phyloP scores from a whole-genome alignment of 2,888 invertebrate genomes.

The Scaptomyza caliginosa region DNA sequence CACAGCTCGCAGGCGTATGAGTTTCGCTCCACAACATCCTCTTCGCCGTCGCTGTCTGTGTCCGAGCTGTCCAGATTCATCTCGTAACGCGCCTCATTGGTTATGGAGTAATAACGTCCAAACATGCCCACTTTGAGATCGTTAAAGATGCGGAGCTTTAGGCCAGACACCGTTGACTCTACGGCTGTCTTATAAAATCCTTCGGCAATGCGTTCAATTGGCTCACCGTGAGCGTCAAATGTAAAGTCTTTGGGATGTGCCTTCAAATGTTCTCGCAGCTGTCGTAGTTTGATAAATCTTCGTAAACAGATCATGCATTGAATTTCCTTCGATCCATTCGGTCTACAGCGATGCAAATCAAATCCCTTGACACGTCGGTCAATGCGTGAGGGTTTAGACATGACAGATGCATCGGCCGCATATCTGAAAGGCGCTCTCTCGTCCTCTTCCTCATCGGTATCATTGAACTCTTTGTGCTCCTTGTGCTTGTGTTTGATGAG shows the following conservation, averaged over 20 bases:
- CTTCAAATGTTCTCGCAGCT: slow-evolving; percentile 78
- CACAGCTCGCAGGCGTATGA: slow-evolving; percentile 80
- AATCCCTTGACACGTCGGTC: slow-evolving; percentile 60
- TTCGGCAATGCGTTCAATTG: slow-evolving; percentile 70
- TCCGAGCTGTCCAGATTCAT: slow-evolving; percentile 79
- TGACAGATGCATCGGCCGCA: background rate
- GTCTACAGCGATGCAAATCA: slow-evolving; percentile 76
- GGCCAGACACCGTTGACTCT: slow-evolving; percentile 55
- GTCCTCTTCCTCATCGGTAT: slow-evolving; percentile 47
- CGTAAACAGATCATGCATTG: slow-evolving; percentile 83
- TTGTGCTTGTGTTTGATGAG: slow-evolving; percentile 63
- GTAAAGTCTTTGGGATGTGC: slow-evolving; percentile 62
- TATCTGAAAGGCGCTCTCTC: slow-evolving; percentile 33
- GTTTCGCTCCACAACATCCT: slow-evolving; percentile 56
- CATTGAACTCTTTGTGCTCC: slow-evolving; percentile 42
- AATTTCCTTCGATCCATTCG: slow-evolving; percentile 81
- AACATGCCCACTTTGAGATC: slow-evolving; percentile 67
- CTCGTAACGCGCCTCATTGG: slow-evolving; percentile 81
- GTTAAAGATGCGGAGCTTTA: slow-evolving; percentile 64
- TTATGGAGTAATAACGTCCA: slow-evolving; percentile 82
- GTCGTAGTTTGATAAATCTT: slow-evolving; percentile 78
- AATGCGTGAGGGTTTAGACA: slow-evolving; percentile 53
- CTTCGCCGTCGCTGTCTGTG: slow-evolving; percentile 67
- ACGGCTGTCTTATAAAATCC: slow-evolving; percentile 75
- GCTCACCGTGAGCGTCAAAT: slow-evolving; percentile 66